Conservation (phyloP, 2,797 vertebrate species). For the Schizopygopsis malacanthus region DNA sequence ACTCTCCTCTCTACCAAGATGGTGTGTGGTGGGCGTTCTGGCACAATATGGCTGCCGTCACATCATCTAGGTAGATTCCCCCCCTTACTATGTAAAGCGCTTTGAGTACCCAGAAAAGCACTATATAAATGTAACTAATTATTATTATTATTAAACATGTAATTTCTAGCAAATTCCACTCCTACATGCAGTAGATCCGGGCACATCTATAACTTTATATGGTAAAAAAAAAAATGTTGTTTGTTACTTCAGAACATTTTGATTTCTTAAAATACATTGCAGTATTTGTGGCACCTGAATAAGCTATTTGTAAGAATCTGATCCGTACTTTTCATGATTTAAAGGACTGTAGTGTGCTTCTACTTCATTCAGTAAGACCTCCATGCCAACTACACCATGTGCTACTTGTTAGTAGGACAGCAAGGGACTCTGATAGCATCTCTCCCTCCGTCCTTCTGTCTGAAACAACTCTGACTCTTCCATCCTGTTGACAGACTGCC, state of each 20-base stretch:
- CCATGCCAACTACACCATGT: slow-evolving; percentile 42
- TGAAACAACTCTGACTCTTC: slow-evolving; percentile 28
- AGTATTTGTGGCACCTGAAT: background rate
- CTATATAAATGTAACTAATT: too few species aligned
- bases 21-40: too few species aligned
- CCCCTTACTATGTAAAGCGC: too few species aligned
- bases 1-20: too few species aligned
- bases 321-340: slow-evolving; percentile 14
- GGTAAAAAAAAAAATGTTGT: background rate
- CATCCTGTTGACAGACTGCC: slow-evolving; percentile 38
- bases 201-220: background rate
- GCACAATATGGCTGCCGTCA: too few species aligned
- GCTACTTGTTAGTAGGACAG: slow-evolving; percentile 47
- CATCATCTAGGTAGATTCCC: too few species aligned
- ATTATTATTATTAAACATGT: too few species aligned
- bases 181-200: background rate
- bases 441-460: slow-evolving; percentile 22
- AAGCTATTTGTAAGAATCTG: slow-evolving; percentile 10
- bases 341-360: slow-evolving; percentile 1
- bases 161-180: background rate
- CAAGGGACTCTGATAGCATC: slow-evolving; percentile 37
- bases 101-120: too few species aligned
- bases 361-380: slow-evolving; percentile 18
- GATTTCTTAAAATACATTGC: background rate
- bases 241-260: background rate